Evolutionary conservation across 2,797 vertebrate genomes (phyloP), one percentile per base, ranked within the genome.

Genomic region (Pseudomugil gertrudae): DNA sequence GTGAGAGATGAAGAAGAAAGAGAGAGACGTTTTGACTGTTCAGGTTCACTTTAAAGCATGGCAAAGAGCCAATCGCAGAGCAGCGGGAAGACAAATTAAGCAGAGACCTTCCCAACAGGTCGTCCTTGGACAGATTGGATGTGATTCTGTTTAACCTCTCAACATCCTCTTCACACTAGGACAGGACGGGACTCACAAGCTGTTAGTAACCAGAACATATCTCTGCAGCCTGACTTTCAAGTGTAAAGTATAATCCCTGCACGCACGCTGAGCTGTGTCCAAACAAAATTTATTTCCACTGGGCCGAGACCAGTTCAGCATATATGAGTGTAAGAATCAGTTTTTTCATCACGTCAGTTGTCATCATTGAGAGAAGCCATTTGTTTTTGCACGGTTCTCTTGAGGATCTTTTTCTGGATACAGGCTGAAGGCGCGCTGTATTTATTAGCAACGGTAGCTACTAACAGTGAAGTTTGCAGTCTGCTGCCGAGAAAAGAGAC

Each of bases 361-460:
- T 83, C 80, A 85, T 81, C 66, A 69, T 78, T 80, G 74, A 85
- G 77, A 78, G 72, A 74, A 84, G 66, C 68, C 83, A 84, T 87
- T 87, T 79, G 68, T 92, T 89, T 81, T 76, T 57, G 47, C 43
- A 23, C 29, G 36, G 45, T 58, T 55, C 89, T 80, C 84, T 43
- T 61, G 85, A 75, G 85, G 80, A 78, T 74, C 61, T 61, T 67
- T 33, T 56, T 90, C 84, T 85, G 87, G 85, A 85, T 80, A 80
- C 74, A 78, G 74, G 51, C 70, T 71, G 79, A 84, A 84, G 74
- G 55, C 60, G 50, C 24, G 78, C 83, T 76, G 64, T 91, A 90
- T 93, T 90, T 92, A 90, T 90, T 91, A 91, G 90, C 89, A 92
- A 92, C 89, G 87, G 90, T 92, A 88, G 87, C 84, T 90, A 88